These are phyloP conservation scores for Pteronura brasiliensis DNA, from an alignment of 2,113 vertebrate species.

Conservation along the genomic window DNA sequence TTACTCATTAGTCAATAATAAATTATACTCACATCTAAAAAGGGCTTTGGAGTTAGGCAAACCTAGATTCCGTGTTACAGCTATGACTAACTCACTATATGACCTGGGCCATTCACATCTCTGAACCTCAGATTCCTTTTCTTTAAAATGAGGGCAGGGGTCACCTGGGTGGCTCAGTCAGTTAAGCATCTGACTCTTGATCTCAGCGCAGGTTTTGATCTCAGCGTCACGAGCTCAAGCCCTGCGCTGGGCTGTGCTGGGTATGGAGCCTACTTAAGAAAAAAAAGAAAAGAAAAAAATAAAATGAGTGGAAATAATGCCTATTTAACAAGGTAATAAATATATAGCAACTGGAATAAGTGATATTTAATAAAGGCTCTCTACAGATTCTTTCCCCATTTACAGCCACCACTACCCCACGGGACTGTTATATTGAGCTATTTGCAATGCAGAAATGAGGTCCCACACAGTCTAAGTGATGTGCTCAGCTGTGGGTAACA, in stretches of 20 bases:
- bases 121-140: background rate
- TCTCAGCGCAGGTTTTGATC: background rate
- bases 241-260: background rate
- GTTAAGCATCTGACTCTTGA: background rate
- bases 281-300: background rate
- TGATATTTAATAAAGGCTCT: background rate
- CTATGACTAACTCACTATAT: background rate
- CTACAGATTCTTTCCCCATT: background rate
- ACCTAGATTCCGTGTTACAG: background rate
- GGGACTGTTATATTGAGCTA: background rate
- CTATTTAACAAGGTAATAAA: background rate
- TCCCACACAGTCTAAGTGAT: background rate
- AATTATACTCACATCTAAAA: background rate
- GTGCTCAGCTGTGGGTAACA: background rate
- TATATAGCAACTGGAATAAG: background rate
- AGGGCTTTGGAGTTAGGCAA: conserved; percentile 16
- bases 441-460: background rate
- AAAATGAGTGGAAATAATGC: background rate
- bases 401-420: background rate
- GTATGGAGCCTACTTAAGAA: background rate
- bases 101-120: background rate
- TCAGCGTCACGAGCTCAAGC: background rate
- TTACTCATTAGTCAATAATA: background rate
- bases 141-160: background rate
- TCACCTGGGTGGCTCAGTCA: background rate